Percentiles rank a stretch among this genome's conserved stretches.
These are phyloP conservation scores for Zosterops pallidus DNA, from an alignment of 2,113 vertebrate genomes.

Conservation along the genomic window DNA sequence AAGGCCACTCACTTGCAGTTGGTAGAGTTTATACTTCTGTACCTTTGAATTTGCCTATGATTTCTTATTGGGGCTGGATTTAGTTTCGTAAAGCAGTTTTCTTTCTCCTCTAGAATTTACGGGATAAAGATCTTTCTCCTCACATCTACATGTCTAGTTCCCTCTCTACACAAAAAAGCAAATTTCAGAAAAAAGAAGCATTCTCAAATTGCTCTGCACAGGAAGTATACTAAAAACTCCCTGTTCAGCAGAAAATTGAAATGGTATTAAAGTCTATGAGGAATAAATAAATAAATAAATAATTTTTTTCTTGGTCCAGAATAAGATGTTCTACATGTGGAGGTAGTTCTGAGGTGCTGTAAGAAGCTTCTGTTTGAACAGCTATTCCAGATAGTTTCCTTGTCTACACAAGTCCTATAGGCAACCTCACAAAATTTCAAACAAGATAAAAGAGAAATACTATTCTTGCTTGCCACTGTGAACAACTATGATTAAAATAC, in stretches of 20 bases:
- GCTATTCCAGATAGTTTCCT: background rate
- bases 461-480: background rate
- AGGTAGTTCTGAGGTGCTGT: background rate
- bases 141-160: background rate
- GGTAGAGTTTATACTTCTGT: background rate
- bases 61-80: background rate
- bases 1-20: background rate
- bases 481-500: background rate
- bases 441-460: background rate
- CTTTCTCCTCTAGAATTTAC: background rate
- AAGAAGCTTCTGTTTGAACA: background rate
- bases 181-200: background rate
- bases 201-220: background rate
- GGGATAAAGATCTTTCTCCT: background rate
- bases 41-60: background rate
- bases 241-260: background rate
- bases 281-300: no score
- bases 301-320: background rate
- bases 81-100: background rate
- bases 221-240: background rate
- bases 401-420: background rate
- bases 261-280: background rate
- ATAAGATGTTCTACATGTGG: background rate
- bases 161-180: background rate
- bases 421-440: background rate